A percentile compares a stretch with the other conserved stretches of the same genome.
These are phyloP conservation scores for Psilopsiagon aurifrons DNA, from an alignment of 2,113 vertebrate species.

Conservation along the genomic window DNA sequence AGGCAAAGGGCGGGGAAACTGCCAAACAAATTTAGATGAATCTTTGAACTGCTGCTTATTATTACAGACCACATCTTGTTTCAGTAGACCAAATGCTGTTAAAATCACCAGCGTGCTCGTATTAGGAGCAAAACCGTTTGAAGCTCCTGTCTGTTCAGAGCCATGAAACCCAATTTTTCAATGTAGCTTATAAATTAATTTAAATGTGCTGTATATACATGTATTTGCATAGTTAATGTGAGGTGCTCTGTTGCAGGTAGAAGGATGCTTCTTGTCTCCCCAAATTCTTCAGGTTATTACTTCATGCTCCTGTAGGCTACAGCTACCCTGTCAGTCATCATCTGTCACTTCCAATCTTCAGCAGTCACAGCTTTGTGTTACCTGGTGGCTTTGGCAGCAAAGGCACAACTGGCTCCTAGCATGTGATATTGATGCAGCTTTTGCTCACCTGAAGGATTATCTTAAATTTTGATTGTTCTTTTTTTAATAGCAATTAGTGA, in stretches of 20 bases:
- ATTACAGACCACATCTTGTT: slow-evolving; percentile 21
- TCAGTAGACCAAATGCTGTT: slow-evolving; percentile 20
- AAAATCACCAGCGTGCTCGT: neutral
- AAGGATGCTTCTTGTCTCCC: neutral
- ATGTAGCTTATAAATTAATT: neutral
- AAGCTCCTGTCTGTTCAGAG: slow-evolving; percentile 3
- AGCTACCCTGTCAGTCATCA: neutral
- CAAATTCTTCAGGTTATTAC: neutral
- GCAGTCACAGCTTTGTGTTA: neutral
- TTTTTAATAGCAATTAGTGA: neutral
- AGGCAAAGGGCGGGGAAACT: slow-evolving; percentile 14
- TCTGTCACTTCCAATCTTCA: neutral
- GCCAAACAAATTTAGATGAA: slow-evolving; percentile 19
- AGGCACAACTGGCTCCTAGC: neutral
- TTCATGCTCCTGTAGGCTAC: neutral
- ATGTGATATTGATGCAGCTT: neutral
- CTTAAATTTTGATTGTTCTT: neutral
- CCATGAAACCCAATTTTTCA: neutral
- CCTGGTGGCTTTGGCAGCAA: neutral
- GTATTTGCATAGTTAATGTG: neutral
- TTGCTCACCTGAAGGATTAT: slow-evolving; percentile 19
- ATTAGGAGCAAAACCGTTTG: slow-evolving; percentile 9
- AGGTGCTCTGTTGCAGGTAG: neutral
- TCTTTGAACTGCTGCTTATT: slow-evolving; percentile 42
- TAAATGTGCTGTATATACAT: neutral